Conservation (phyloP, 1,140 invertebrate genomes). For the silkworm (Bombyx mori) region DNA sequence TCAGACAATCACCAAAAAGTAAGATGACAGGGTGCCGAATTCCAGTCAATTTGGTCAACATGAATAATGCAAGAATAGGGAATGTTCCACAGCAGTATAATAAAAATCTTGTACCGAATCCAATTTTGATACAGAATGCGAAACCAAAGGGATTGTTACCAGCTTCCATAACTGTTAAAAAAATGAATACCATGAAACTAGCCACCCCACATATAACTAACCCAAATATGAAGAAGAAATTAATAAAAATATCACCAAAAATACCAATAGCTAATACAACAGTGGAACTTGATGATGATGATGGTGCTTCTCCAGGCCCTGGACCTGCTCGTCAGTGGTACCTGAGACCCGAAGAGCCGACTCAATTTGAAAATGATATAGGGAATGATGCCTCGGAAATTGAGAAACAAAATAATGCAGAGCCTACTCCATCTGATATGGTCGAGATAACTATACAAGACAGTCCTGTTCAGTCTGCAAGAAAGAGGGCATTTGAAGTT, state of each 20-base stretch:
- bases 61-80: too few species aligned
- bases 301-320: slow-evolving; percentile 27
- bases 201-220: background rate
- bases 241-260: background rate
- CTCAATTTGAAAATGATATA: too few species aligned
- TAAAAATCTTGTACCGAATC: background rate
- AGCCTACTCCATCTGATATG: slow-evolving; percentile 32
- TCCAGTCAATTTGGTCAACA: too few species aligned
- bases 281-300: slow-evolving; percentile 54
- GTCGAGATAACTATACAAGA: slow-evolving; percentile 63
- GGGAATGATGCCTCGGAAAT: slow-evolving; percentile 6
- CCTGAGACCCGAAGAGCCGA: slow-evolving; percentile 43
- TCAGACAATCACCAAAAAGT: slow-evolving; percentile 11
- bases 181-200: slow-evolving; percentile 12
- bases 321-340: slow-evolving; percentile 34
- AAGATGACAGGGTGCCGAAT: too few species aligned
- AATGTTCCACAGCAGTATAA: too few species aligned
- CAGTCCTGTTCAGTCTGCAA: slow-evolving; percentile 46
- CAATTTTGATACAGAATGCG: slow-evolving; percentile 6
- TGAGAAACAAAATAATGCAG: slow-evolving; percentile 48
- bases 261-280: slow-evolving; percentile 16
- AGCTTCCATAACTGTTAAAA: slow-evolving; percentile 43
- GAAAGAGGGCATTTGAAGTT: slow-evolving; percentile 22
- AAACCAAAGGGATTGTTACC: slow-evolving; percentile 26
- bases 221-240: background rate